Evolutionary conservation across 1,140 invertebrate species (phyloP).

Genomic region (Campoletis sonorensis): DNA sequence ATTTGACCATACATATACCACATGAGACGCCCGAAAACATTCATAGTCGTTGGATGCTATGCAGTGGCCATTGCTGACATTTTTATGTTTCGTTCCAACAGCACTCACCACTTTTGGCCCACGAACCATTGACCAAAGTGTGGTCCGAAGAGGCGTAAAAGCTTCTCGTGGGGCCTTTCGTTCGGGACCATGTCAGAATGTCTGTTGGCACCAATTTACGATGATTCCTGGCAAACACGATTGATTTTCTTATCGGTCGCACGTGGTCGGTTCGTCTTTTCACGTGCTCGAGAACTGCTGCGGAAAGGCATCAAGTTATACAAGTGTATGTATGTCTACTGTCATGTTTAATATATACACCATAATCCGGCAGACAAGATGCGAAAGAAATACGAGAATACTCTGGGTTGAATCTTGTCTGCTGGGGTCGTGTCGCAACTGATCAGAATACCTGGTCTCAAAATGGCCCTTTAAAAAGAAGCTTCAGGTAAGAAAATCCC

Average conservation of each 20-base stretch:
- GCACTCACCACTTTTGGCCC: not conserved
- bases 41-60: conserved; percentile 39
- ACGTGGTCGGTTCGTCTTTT: not conserved
- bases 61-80: conserved; percentile 57
- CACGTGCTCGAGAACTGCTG: conserved; percentile 9
- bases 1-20: conserved; percentile 18
- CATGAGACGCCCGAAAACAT: conserved; percentile 21
- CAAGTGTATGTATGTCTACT: conserved; percentile 10
- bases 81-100: conserved; percentile 56
- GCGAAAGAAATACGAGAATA: not conserved
- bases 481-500: too few relatives aligned
- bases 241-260: conserved; percentile 52
- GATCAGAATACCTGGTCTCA: not conserved
- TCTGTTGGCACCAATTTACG: conserved; percentile 65
- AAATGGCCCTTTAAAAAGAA: too few relatives aligned
- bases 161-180: not conserved
- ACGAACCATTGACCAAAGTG: conserved; percentile 55
- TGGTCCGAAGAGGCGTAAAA: conserved; percentile 38
- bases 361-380: not conserved
- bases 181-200: conserved; percentile 56
- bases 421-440: too few relatives aligned
- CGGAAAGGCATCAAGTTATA: not conserved
- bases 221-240: conserved; percentile 61
- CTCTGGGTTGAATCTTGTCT: not conserved
- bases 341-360: not conserved